Evolutionary conservation across 2,113 vertebrate genomes (phyloP), one percentile per base, ranked within the genome.

Genomic region (Salvelinus fontinalis): DNA sequence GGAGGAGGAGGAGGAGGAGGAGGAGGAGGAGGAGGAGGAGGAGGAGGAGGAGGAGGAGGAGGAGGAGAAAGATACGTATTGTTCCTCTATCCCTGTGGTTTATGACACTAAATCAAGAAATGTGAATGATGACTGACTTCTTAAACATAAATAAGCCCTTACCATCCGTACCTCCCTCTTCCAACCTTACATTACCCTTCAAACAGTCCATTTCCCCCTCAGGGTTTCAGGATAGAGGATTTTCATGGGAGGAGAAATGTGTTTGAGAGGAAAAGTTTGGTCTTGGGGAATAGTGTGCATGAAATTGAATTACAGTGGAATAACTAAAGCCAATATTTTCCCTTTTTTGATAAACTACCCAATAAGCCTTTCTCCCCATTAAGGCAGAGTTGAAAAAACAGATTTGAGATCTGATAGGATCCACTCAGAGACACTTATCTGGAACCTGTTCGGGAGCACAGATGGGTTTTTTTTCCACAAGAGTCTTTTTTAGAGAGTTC

Each of bases 291-390:
- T 34, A 1, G 20, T 16, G 76, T 44, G 74, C 66, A 60, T 69
- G 79, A 86, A 85, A 85, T 83, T 82, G 79, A 84, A 88, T 89
- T 89, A 85, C 26, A 67, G 77, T 24, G 26, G 71, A 84, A 84
- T 34, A 85, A 31, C 71, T 83, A 69, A 51, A 75, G 81, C 82
- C 80, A 85, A 81, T 49, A 82, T n/a, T 34, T 90, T 72, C 81
- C 16, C 74, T 74, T 87, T 49, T 82, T 81, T 84, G 79, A 8
- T 85, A 83, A 88, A 89, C 87, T 73, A 86, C 73, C 67, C 71
- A 54, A 62, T 26, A 75, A 27, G 73, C 62, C 54, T 65, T 54
- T 24, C 44, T 34, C 78, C 48, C 22, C 22, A 64, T 75, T 26
- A 68, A 68, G 74, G 81, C 77, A 72, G 13, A 73, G 80, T 80